Evolutionary conservation across 2,797 vertebrate genomes (phyloP).

Genomic region (Anableps anableps): DNA sequence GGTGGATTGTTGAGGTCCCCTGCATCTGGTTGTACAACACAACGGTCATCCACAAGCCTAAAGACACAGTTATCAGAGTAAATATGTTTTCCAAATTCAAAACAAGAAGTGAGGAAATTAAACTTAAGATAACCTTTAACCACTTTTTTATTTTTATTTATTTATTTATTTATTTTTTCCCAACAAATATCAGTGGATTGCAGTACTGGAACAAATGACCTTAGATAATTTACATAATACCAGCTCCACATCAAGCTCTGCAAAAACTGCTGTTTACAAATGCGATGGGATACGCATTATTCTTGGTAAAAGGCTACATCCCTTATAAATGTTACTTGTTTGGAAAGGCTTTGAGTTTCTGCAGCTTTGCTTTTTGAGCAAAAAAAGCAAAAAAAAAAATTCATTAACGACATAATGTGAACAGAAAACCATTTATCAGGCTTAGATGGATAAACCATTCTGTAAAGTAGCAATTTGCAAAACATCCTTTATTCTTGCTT

Average conservation of each 20-base stretch:
- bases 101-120: neutral
- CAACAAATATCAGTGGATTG: neutral
- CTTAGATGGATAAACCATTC: neutral
- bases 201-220: neutral
- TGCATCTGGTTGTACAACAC: constrained; percentile 96
- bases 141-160: neutral
- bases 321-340: neutral
- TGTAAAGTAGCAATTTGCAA: neutral
- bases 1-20: constrained; percentile 98
- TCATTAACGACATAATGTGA: neutral
- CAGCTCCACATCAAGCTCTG: neutral
- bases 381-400: neutral
- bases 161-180: neutral
- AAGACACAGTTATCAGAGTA: constrained; percentile 47
- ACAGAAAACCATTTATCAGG: neutral
- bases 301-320: neutral
- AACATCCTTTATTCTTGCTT: neutral
- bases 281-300: neutral
- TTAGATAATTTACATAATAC: neutral
- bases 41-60: constrained; percentile 97
- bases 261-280: neutral
- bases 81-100: constrained; percentile 14
- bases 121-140: neutral
- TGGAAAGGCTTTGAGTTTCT: neutral
- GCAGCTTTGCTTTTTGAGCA: neutral